Percentiles rank a stretch among this genome's conserved stretches.
phyloP scores from a whole-genome alignment of 1,140 invertebrate genomes.

The Macrostomum lignano region DNA sequence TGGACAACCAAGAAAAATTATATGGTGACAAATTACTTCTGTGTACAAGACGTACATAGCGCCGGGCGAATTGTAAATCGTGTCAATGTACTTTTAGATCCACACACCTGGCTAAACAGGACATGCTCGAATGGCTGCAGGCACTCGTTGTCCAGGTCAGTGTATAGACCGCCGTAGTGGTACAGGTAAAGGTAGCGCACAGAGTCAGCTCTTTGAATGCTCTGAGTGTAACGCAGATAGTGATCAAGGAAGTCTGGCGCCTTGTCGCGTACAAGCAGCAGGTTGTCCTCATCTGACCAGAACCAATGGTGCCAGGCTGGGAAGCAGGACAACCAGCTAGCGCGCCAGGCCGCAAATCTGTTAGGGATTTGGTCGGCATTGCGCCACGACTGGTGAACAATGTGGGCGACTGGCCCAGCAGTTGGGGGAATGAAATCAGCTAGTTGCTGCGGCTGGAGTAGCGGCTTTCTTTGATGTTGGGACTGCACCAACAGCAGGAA shows the following conservation, averaged over 20 bases:
- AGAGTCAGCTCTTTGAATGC: not conserved
- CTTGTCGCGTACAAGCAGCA: not conserved
- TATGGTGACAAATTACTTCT: no score
- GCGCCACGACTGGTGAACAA: constrained; percentile 4
- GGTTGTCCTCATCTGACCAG: constrained; percentile 5
- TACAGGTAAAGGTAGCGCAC: not conserved
- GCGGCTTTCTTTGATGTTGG: no score
- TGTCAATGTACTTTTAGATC: no score
- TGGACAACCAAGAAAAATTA: no score
- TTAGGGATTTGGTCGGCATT: not conserved
- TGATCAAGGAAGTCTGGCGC: not conserved
- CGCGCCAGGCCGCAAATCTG: not conserved
- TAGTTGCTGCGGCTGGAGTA: no score
- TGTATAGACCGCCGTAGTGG: constrained; percentile 1
- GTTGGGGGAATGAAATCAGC: no score
- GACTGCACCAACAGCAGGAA: no score
- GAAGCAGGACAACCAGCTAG: not conserved
- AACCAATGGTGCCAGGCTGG: constrained; percentile 2
- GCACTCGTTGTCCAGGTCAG: constrained; percentile 1
- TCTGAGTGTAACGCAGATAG: not conserved
- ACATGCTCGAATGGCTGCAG: not conserved
- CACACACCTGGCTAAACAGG: not conserved
- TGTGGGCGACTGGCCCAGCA: no score
- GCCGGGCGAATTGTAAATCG: no score
- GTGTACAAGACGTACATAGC: no score